Conservation (phyloP, 2,888 invertebrate species). For the Lithophane leautieri region DNA sequence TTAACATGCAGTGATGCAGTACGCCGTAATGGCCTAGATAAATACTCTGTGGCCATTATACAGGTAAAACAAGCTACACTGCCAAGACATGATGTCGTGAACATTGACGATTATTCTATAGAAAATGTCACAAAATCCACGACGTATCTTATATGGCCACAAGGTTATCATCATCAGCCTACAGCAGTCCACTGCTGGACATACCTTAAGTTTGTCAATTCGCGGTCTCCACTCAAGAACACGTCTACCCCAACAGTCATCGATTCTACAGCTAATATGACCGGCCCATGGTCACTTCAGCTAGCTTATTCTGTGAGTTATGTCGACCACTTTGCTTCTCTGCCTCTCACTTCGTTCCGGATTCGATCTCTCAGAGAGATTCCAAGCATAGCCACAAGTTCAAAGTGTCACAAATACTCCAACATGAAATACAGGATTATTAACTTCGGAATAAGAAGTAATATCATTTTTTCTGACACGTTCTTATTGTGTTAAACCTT, state of each 20-base stretch:
- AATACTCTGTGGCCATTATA: slow-evolving; percentile 1
- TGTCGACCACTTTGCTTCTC: neutral
- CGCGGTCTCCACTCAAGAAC: no score
- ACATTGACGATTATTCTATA: neutral
- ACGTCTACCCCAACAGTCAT: neutral
- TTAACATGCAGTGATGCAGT: slow-evolving; percentile 26
- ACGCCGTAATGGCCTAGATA: slow-evolving; percentile 40
- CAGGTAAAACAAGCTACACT: neutral
- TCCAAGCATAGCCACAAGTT: neutral
- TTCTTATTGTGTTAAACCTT: slow-evolving; percentile 33
- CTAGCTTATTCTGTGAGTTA: neutral
- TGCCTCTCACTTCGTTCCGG: neutral
- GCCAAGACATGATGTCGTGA: neutral
- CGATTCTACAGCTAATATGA: neutral
- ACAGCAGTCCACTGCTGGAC: no score
- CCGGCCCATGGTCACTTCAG: neutral
- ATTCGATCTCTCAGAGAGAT: neutral
- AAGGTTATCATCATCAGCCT: no score
- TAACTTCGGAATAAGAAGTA: slow-evolving; percentile 33
- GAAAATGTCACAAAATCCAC: neutral
- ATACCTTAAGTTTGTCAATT: no score
- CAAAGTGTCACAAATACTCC: slow-evolving; percentile 12
- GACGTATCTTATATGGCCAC: neutral
- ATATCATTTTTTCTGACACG: slow-evolving; percentile 42
- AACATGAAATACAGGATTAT: slow-evolving; percentile 17